phyloP scores from a whole-genome alignment of 2,888 invertebrate species.

The Mythimna pallens region DNA sequence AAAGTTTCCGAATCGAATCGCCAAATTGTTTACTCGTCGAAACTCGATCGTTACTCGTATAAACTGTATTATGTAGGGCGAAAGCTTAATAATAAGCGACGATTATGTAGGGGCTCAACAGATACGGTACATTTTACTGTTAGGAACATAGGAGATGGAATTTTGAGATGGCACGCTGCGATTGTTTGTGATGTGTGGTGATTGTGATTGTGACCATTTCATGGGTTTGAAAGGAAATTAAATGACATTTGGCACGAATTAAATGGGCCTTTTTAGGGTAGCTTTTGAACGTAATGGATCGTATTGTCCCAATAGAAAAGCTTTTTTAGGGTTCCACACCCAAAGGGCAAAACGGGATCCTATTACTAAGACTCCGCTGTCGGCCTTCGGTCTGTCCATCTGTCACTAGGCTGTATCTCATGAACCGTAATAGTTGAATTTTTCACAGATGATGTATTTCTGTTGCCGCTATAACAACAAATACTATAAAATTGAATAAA shows the following conservation, averaged over 20 bases:
- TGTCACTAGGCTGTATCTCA: too few relatives aligned
- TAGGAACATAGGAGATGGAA: slow-evolving; percentile 64
- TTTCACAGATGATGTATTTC: too few relatives aligned
- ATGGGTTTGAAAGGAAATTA: slow-evolving; percentile 15
- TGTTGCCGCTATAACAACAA: too few relatives aligned
- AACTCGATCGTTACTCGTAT: slow-evolving; percentile 75
- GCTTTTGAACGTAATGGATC: not conserved
- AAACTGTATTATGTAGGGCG: slow-evolving; percentile 76
- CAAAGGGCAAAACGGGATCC: too few relatives aligned
- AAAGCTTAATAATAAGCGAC: slow-evolving; percentile 83
- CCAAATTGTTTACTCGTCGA: slow-evolving; percentile 76
- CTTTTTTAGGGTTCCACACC: too few relatives aligned
- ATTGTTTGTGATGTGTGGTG: slow-evolving; percentile 27
- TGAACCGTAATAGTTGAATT: too few relatives aligned
- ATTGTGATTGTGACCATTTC: slow-evolving; percentile 29
- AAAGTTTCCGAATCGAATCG: slow-evolving; percentile 72
- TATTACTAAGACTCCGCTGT: too few relatives aligned
- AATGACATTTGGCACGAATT: slow-evolving; percentile 15
- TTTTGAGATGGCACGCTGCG: slow-evolving; percentile 29
- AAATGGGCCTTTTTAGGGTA: not conserved
- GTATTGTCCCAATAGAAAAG: not conserved
- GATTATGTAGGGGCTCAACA: slow-evolving; percentile 79
- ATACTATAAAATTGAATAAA: too few relatives aligned
- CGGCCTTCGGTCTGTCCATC: too few relatives aligned
- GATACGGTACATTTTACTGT: slow-evolving; percentile 64